Evolutionary conservation across 2,888 invertebrate genomes (phyloP), one percentile per base, ranked within the genome.

Genomic region (Furcula furcula): DNA sequence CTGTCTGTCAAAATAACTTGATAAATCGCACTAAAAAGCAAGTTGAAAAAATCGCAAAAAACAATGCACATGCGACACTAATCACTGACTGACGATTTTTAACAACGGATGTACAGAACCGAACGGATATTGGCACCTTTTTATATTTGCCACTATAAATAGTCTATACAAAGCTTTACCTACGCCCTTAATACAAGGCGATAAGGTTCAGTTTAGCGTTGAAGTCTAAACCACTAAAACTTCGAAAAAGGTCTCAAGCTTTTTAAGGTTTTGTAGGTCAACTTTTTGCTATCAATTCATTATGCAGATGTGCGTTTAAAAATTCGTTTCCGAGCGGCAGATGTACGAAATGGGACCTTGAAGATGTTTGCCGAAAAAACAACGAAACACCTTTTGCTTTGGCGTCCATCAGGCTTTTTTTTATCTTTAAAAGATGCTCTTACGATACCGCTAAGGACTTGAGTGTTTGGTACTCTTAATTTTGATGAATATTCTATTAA

Each of bases 81-180:
- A 85, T 85, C 82, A 85, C 63, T 66, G 61, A 56, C 69, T 72
- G 77, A 77, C 65, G 86, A 86, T 83, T 86, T 86, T 84, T 77
- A 76, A 70, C 65, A 76, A 79, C 86, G 87, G 87, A 86, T 85
- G 80, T 71, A 50, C 62, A 75, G 68, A 76, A 76, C 69, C 55
- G 65, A 80, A 70, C 86, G 87, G 87, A 88, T 79, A 88, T 87
- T 86, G 87, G 85, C 84, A 77, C 74, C 76, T 87, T 85, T 85
- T 86, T 85, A 62, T 56, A 52, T 36, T 46, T 31, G 47, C 52
- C 50, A 61, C 59, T 39, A 48, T 34, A 45, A 25, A 28, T 29
- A 36, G 28, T 19, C 38, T 21, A 33, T 28, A 32, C 21, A 21
- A 32, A 30, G 34, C 36, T 12, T 26, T 36, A 28, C 21, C n/a